These are phyloP conservation scores for Acrossocheilus fasciatus DNA, from an alignment of 2,797 vertebrate genomes.

Conservation along the genomic window DNA sequence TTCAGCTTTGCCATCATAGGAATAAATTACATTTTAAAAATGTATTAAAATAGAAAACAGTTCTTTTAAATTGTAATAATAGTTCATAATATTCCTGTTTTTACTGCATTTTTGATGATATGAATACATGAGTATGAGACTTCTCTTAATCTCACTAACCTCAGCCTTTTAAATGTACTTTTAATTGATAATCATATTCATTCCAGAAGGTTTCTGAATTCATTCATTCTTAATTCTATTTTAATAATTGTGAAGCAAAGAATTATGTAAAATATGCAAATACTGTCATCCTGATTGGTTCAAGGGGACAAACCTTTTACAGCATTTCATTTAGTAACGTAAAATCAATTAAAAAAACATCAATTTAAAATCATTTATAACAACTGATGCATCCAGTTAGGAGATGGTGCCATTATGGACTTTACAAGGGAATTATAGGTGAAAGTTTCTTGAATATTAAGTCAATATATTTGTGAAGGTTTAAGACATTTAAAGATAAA, in stretches of 20 bases:
- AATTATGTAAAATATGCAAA: not conserved
- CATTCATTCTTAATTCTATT: not conserved
- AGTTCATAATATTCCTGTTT: not conserved
- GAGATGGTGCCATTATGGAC: not conserved
- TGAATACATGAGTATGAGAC: not conserved
- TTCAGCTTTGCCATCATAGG: not conserved
- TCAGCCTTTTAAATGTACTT: not conserved
- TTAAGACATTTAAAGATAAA: not conserved
- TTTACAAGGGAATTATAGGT: not conserved
- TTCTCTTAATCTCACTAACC: not conserved
- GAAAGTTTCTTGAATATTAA: not conserved
- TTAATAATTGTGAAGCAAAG: not conserved
- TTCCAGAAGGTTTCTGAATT: not conserved
- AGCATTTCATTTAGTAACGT: not conserved
- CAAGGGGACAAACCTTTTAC: not conserved
- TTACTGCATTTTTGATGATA: not conserved
- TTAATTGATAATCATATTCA: not conserved
- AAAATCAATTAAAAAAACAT: not conserved
- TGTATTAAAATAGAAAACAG: not conserved
- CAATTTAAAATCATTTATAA: too few relatives aligned
- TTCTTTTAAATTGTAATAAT: not conserved
- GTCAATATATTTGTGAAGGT: not conserved
- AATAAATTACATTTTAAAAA: not conserved
- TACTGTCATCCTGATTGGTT: not conserved
- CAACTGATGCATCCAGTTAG: not conserved